Base-by-base conservation (phyloP, 2,113 vertebrate genomes). In the Axis porcinus region DNA sequence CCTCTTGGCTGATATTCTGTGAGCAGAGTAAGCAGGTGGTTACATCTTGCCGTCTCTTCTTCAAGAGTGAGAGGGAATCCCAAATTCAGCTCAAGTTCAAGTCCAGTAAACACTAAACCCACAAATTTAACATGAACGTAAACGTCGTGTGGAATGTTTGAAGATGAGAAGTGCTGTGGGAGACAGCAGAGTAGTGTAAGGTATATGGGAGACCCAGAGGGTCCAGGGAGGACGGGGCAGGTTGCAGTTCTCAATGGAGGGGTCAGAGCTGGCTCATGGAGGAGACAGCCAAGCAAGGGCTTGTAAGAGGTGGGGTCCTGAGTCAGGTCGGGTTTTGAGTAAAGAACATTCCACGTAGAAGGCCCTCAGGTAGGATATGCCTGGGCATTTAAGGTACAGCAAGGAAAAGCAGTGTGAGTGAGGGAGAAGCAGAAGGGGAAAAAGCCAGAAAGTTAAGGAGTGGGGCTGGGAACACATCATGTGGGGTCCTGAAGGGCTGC, bases 281-380 rank as follows among this genome's bases (percentile, higher is more conserved):
- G 57, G 14, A 45, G 81, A 81, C 57, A 57, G 74, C 40, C 43
- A 17, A 81, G 47, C 52, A 58, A 84, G 92, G 52, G 58, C 74
- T 81, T 87, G 30, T 89, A 43, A 87, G 67, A 40, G 2, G 21
- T 2, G 3, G 93, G 12, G 16, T 15, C 33, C 5, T 36, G 92
- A 95, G 52, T 93, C 86, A 85, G 28, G 19, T 92, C 13, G 8
- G 16, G 30, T 95, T 88, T 58, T 54, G 40, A 87, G 36, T 78
- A 64, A 86, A 81, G 64, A 83, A 92, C 21, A 47, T 85, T 95
- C 30, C 14, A 52, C 45, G 58, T 47, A 81, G 83, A 90, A n/a
- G 17, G 43, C 60, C 86, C 23, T 43, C 64, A 54, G 57, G 62
- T 67, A 40, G 45, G 54, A 52, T 33, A 2, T 60, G 27, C 50